Percentiles rank a stretch among this genome's conserved stretches.
phyloP scores from a whole-genome alignment of 2,888 invertebrate species.

The Luperina testacea region DNA sequence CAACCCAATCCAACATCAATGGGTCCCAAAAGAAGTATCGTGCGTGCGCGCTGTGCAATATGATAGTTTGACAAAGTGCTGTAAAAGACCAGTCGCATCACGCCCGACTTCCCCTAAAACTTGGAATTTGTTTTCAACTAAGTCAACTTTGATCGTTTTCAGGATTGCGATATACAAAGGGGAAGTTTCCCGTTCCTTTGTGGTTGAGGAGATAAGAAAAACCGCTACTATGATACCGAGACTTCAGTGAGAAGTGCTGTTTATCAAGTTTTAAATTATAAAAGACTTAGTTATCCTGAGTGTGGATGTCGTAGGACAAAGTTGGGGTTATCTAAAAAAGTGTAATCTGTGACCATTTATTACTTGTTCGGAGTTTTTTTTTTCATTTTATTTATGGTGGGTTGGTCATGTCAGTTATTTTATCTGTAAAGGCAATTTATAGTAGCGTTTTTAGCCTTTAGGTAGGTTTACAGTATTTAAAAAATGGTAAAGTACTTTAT shows the following conservation, averaged over 20 bases:
- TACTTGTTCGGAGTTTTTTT: slow-evolving; percentile 1
- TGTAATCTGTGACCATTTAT: slow-evolving; percentile 24
- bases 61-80: slow-evolving; percentile 61
- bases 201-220: slow-evolving; percentile 64
- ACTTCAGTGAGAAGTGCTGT: slow-evolving; percentile 47
- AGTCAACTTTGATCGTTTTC: slow-evolving; percentile 69
- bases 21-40: slow-evolving; percentile 26
- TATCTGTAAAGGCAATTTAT: neutral
- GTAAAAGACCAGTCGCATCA: slow-evolving; percentile 62
- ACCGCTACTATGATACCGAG: slow-evolving; percentile 59
- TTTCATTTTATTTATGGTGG: neutral
- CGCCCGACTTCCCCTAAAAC: slow-evolving; percentile 58
- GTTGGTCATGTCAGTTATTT: neutral
- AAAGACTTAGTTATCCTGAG: slow-evolving; percentile 36
- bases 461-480: neutral
- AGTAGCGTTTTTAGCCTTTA: neutral
- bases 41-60: slow-evolving; percentile 49
- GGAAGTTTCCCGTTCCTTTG: slow-evolving; percentile 61
- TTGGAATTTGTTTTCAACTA: slow-evolving; percentile 70
- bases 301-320: slow-evolving; percentile 42
- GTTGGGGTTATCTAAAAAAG: slow-evolving; percentile 26
- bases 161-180: slow-evolving; percentile 66
- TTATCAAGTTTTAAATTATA: slow-evolving; percentile 65
- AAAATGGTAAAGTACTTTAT: neutral
- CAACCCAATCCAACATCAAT: slow-evolving; percentile 41